phyloP scores from a whole-genome alignment of 2,113 vertebrate genomes.

The Gracilinanus agilis region DNA sequence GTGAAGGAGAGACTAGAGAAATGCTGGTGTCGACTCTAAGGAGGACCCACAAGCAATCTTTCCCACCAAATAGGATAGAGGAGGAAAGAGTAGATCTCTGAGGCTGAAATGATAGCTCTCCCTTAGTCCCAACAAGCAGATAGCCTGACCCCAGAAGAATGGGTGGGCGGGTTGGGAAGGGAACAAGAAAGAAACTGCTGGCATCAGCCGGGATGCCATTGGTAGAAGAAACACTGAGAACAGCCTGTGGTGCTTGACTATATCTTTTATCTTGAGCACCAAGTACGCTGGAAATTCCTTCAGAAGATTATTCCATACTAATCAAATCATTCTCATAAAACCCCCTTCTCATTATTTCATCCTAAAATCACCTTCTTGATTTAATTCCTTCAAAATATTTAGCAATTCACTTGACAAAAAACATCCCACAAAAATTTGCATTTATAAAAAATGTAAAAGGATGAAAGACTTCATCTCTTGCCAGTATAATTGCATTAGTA shows the following conservation, averaged over 20 bases:
- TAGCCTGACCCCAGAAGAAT: not conserved
- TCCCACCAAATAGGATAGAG: not conserved
- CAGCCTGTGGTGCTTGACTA: not conserved
- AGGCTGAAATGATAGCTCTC: not conserved
- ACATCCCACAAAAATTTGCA: conserved; percentile 4
- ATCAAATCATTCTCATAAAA: conserved; percentile 43
- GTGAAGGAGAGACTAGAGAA: not conserved
- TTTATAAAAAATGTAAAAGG: conserved; percentile 46
- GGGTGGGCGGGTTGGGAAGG: not conserved
- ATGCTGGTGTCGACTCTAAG: too few species aligned
- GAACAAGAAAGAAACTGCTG: too few species aligned
- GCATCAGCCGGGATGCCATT: too few species aligned
- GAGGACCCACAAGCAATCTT: not conserved
- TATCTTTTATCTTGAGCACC: conserved; percentile 42
- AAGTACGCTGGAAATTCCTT: conserved; percentile 4
- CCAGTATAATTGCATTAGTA: conserved; percentile 28
- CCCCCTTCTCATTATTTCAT: conserved; percentile 48
- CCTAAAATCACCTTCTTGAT: conserved; percentile 21
- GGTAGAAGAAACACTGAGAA: not conserved
- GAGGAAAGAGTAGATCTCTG: not conserved
- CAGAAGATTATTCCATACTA: conserved; percentile 44
- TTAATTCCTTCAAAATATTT: conserved; percentile 57
- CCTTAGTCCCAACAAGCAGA: not conserved
- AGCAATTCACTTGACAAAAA: conserved; percentile 35
- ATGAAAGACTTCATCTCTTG: conserved; percentile 31